Base-by-base conservation (phyloP, 2,113 vertebrate genomes). In the Corythaixoides concolor region DNA sequence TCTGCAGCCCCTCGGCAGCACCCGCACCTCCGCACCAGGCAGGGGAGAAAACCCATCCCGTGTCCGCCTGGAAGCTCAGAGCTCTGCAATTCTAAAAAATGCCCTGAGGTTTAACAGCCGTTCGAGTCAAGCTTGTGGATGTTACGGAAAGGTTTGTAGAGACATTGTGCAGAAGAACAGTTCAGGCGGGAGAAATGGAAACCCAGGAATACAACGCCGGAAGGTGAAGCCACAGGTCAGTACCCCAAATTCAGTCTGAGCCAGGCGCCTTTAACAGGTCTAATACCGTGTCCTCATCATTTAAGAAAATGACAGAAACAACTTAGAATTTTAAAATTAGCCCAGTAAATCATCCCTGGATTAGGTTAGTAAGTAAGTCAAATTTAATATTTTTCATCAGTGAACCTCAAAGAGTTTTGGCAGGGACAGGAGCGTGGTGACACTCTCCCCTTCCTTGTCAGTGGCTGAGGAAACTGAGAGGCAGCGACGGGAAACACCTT, bases 11-110 rank as follows among this genome's bases (percentile, higher is more conserved):
- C 32, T 11, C 66, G 28, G 59, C 67, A 6, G 2, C 4, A 8
- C 55, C 45, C 2, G 0, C 55, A 1, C 4, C 23, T 5, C 55
- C 6, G 3, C 2, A 11, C 55, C 11, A 13, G 2, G 0, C 18
- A 1, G 56, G 24, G 0, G 7, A 75, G 77, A 10, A 2, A 27
- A 10, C 66, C 73, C 5, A 21, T 1, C 45, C 69, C 4, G 0
- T 1, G 8, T 20, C 52, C 24, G 55, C 43, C 37, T 3, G 3
- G 7, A n/a, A 10, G 9, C 6, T n/a, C 9, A 2, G 5, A 27
- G 52, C 87, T 78, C 67, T 39, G 17, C 11, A 28, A 6, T 27
- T 28, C 69, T 28, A 35, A 24, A 9, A 72, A 8, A 9, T 2
- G 23, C 64, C 15, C 76, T 5, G 63, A 47, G 16, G 13, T 6